phyloP scores from a whole-genome alignment of 2,888 invertebrate species.

The Theretra japonica region DNA sequence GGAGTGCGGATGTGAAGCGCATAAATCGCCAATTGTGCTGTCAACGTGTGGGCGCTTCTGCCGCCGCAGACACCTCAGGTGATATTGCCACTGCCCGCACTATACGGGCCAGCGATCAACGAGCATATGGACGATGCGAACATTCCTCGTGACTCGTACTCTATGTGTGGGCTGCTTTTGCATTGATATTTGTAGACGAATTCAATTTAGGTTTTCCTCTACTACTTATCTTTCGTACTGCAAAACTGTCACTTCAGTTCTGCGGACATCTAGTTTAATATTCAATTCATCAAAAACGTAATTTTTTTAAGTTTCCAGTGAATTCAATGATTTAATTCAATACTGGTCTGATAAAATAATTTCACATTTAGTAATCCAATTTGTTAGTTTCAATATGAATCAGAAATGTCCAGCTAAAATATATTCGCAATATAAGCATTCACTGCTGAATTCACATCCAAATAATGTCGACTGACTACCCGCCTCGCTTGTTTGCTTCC shows the following conservation, averaged over 20 bases:
- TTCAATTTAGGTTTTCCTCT: no score
- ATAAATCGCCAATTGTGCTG: slow-evolving; percentile 76
- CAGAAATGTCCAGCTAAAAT: background rate
- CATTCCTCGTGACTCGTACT: background rate
- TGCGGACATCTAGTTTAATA: no score
- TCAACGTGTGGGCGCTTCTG: slow-evolving; percentile 61
- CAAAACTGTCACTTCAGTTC: no score
- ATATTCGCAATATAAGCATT: background rate
- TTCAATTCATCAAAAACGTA: no score
- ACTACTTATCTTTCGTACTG: no score
- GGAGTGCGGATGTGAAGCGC: slow-evolving; percentile 54
- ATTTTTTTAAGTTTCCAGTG: no score
- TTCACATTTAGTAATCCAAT: no score
- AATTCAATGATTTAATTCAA: no score
- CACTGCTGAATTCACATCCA: background rate
- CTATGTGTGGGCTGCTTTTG: background rate
- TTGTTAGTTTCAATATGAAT: no score
- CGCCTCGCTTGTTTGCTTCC: slow-evolving; percentile 3
- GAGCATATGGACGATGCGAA: background rate
- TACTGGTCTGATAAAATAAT: no score
- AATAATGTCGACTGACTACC: slow-evolving; percentile 6
- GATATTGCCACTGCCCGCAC: slow-evolving; percentile 36
- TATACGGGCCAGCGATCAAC: background rate
- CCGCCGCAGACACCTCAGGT: slow-evolving; percentile 47
- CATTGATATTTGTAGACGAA: background rate